These are phyloP conservation scores for Sepioteuthis lessoniana DNA, from an alignment of 2,888 invertebrate genomes.

Conservation along the genomic window DNA sequence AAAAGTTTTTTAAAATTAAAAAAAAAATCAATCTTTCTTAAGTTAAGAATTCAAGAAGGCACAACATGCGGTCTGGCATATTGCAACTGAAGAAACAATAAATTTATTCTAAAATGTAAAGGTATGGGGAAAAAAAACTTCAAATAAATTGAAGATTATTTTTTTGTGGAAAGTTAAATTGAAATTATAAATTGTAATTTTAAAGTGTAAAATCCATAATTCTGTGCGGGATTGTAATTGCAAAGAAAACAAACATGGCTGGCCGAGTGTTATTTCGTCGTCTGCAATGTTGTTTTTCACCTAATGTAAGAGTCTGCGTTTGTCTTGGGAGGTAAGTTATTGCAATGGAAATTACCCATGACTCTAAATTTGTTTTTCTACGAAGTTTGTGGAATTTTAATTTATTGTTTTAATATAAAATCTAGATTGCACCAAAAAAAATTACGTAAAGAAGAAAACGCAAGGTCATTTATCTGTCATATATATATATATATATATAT, in stretches of 20 bases:
- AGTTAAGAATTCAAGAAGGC: too few species aligned
- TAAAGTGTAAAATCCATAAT: neutral
- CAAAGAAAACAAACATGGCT: neutral
- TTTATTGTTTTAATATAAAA: neutral
- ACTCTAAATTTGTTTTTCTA: neutral
- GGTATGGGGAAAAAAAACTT: neutral
- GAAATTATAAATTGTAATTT: neutral
- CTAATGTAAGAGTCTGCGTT: neutral
- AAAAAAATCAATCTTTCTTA: too few species aligned
- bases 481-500: too few species aligned
- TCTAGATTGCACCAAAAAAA: neutral
- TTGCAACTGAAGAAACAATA: neutral
- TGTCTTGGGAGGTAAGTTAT: neutral
- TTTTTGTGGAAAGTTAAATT: neutral
- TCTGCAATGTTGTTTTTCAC: neutral
- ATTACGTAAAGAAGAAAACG: neutral
- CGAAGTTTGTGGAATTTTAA: neutral
- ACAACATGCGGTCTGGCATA: too few species aligned
- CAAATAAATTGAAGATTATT: neutral
- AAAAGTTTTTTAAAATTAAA: too few species aligned
- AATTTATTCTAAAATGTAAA: neutral
- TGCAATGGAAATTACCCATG: neutral
- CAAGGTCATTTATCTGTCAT: neutral
- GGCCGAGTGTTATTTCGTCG: slow-evolving; percentile 21
- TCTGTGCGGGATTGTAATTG: neutral